A percentile compares a stretch with the other conserved stretches of the same genome.
Evolutionary conservation across 2,888 invertebrate genomes (phyloP).

Genomic region (Oxyteleia sp.): DNA sequence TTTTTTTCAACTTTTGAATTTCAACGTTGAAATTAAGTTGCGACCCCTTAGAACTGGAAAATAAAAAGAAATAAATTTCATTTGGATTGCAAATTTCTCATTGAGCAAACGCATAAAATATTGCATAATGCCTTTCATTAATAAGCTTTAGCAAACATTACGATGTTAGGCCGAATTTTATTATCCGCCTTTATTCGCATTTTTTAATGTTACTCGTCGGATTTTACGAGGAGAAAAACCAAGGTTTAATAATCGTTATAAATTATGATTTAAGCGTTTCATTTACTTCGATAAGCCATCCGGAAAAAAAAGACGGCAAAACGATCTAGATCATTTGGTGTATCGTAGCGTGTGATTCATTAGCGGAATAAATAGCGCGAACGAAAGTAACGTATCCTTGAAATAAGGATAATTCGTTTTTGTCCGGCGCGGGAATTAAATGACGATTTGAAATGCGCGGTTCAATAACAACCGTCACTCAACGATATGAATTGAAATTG

Average conservation of each 20-base stretch:
- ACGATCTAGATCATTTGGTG: slow-evolving; percentile 9
- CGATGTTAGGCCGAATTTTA: background rate
- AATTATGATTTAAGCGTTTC: slow-evolving; percentile 29
- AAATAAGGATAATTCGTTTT: slow-evolving; percentile 40
- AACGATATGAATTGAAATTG: slow-evolving; percentile 27
- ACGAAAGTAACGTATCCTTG: slow-evolving; percentile 43
- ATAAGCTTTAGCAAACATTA: slow-evolving; percentile 9
- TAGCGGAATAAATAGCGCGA: slow-evolving; percentile 29
- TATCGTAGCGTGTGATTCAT: slow-evolving; percentile 26
- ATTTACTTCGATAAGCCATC: slow-evolving; percentile 11
- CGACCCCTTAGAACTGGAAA: too few relatives aligned
- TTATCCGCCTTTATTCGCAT: too few relatives aligned
- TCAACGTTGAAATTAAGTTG: too few relatives aligned
- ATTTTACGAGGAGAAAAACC: background rate
- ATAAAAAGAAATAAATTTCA: background rate
- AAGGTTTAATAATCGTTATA: slow-evolving; percentile 11
- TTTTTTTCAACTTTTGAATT: too few relatives aligned
- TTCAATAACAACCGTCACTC: slow-evolving; percentile 26
- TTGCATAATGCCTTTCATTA: slow-evolving; percentile 5
- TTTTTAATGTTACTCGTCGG: too few relatives aligned
- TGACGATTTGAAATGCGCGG: slow-evolving; percentile 17
- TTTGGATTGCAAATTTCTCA: too few relatives aligned
- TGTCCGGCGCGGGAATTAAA: slow-evolving; percentile 16
- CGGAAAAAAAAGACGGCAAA: slow-evolving; percentile 11
- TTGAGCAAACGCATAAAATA: too few relatives aligned